These are phyloP conservation scores for Subanguina moxae DNA, from an alignment of 1,140 invertebrate species.

Conservation along the genomic window DNA sequence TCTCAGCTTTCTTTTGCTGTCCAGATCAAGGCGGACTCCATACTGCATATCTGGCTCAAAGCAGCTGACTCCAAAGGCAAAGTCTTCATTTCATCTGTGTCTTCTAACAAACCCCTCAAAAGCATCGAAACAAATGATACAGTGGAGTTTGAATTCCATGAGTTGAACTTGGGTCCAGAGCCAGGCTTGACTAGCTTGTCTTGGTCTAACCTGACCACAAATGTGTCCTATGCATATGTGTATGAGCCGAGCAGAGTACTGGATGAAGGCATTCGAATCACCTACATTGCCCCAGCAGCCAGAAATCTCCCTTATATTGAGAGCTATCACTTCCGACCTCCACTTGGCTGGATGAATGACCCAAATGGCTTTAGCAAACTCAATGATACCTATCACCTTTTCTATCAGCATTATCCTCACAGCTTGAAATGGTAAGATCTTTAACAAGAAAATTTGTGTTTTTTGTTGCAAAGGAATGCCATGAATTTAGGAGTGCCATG, in stretches of 20 bases:
- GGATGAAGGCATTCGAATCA: constrained; percentile 15
- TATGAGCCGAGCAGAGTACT: constrained; percentile 22
- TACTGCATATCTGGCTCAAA: constrained; percentile 26
- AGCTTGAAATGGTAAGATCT: constrained; percentile 9
- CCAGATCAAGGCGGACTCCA: neutral
- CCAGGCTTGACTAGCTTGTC: constrained; percentile 3
- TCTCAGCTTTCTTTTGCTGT: too few species aligned
- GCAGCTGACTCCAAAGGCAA: neutral
- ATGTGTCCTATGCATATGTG: constrained; percentile 23
- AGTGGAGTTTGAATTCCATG: constrained; percentile 19
- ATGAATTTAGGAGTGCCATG: constrained; percentile 19
- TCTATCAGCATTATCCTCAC: constrained; percentile 28
- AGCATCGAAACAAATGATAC: constrained; percentile 13
- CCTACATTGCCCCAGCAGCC: constrained; percentile 10
- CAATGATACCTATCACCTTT: constrained; percentile 20
- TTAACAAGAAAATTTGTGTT: too few species aligned
- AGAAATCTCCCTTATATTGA: constrained; percentile 15
- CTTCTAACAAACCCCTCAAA: constrained; percentile 4
- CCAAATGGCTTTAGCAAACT: constrained; percentile 21
- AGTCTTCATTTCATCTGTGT: neutral
- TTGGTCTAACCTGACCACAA: constrained; percentile 12
- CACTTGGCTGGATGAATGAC: constrained; percentile 29
- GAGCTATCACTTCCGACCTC: constrained; percentile 27
- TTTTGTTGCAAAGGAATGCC: neutral
- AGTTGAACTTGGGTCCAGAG: constrained; percentile 6